These are phyloP conservation scores for Bombus consobrinus DNA, from an alignment of 1,140 invertebrate species.

Conservation along the genomic window DNA sequence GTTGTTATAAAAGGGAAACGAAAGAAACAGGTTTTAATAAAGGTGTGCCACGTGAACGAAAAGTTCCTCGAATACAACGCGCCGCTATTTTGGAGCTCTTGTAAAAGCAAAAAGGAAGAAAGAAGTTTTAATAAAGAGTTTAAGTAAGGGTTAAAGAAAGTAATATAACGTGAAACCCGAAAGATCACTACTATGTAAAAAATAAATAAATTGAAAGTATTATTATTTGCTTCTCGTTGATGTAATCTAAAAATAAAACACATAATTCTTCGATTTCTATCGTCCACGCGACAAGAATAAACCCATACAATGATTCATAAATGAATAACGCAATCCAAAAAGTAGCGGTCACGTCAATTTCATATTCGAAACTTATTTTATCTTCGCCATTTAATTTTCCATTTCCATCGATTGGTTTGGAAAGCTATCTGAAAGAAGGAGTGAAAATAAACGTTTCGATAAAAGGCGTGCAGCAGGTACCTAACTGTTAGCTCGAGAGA, in stretches of 20 bases:
- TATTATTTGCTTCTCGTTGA: no score
- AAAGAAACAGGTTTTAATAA: background rate
- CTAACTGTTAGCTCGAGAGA: background rate
- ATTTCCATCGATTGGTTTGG: background rate
- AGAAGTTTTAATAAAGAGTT: background rate
- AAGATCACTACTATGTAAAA: no score
- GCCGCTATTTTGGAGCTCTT: background rate
- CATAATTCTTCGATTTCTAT: no score
- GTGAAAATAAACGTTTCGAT: background rate
- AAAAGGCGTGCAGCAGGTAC: background rate
- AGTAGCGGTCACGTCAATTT: background rate
- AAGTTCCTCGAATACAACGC: background rate
- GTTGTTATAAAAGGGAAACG: no score
- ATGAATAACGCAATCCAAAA: no score
- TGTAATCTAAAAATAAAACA: background rate
- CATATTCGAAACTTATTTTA: background rate
- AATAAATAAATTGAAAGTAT: no score
- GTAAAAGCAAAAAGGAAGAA: background rate
- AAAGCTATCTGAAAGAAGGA: background rate
- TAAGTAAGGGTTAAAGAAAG: no score
- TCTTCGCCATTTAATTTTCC: background rate
- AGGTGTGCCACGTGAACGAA: background rate
- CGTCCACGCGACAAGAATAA: no score
- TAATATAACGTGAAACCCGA: no score
- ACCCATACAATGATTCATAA: no score